phyloP scores from a whole-genome alignment of 2,113 vertebrate species.

The Caracal caracal region DNA sequence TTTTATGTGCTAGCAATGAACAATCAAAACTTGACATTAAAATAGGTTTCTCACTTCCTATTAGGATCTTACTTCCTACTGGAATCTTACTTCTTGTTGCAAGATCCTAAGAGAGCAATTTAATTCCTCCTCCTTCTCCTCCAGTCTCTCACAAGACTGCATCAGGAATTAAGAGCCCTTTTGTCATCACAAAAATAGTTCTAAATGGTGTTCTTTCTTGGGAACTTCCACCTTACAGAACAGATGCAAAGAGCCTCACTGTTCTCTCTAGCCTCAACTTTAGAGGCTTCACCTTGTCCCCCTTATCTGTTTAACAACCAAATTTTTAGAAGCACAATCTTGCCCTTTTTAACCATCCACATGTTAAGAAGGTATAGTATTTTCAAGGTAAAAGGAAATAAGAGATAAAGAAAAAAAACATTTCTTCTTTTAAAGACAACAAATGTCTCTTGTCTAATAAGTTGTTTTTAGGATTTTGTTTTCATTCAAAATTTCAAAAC shows the following conservation, averaged over 20 bases:
- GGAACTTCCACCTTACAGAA: slow-evolving; percentile 17
- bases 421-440: slow-evolving; percentile 31
- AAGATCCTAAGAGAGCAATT: neutral
- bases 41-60: neutral
- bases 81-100: neutral
- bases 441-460: slow-evolving; percentile 44
- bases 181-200: neutral
- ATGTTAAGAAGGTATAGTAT: slow-evolving; percentile 22
- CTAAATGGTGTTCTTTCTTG: slow-evolving; percentile 20
- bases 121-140: neutral
- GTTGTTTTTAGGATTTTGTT: slow-evolving; percentile 47
- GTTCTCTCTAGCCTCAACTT: neutral
- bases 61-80: neutral
- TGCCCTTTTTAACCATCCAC: neutral
- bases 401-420: neutral
- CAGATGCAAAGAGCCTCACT: neutral
- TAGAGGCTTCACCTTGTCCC: neutral
- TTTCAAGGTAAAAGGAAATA: slow-evolving; percentile 53
- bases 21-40: slow-evolving; percentile 38
- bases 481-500: slow-evolving; percentile 52
- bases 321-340: neutral
- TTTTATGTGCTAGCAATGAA: neutral
- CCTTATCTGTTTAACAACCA: neutral
- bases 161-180: neutral
- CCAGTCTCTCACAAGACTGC: neutral